Base-by-base conservation (phyloP, 2,113 vertebrate genomes). In the Tenrec ecaudatus region DNA sequence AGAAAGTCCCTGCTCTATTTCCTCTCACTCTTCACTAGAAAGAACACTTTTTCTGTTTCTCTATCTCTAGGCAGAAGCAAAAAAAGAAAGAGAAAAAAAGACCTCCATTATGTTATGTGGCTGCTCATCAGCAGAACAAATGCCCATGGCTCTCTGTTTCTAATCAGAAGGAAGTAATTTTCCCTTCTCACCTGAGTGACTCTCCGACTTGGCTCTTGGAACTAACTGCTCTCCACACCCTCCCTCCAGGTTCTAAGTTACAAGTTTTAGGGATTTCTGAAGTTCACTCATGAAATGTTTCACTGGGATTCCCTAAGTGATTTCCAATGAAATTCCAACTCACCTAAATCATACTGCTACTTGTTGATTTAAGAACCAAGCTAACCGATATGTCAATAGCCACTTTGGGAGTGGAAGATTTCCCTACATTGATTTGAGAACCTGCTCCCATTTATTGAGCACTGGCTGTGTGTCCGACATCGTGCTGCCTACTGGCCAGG, bases 91-190 rank as follows among this genome's bases (percentile, higher is more conserved):
- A 64, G 12, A 53, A 53, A 53, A 69, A 95, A 69, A 83, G 16
- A 40, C 75, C 77, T 75, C 83, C 68, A 66, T 88, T 96, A 88
- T 73, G 80, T 89, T 91, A 64, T 0, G 0, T 82, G 75, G 78
- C 87, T 94, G 57, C 94, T 94, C 89, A 89, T 92, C 89, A 89
- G 78, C 36, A 93, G 94, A 96, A 92, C 75, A 85, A 89, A 96
- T 94, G 78, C 94, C 89, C 94, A 82, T 23, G 85, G 69, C 78
- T 89, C 76, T 84, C 31, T 40, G 43, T 76, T 92, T 95, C 92
- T 94, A 96, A 95, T 95, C 92, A 95, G 82, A 89, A 91, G 69
- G 78, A 96, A 94, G 86, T 75, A 87, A 96, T 96, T 93, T 53
- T 64, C 71, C 84, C 31, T 96, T 95, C 94, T 90, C 86, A 94